Evolutionary conservation across 2,888 invertebrate genomes (phyloP), one percentile per base, ranked within the genome.

Genomic region (Drosophila mimica): DNA sequence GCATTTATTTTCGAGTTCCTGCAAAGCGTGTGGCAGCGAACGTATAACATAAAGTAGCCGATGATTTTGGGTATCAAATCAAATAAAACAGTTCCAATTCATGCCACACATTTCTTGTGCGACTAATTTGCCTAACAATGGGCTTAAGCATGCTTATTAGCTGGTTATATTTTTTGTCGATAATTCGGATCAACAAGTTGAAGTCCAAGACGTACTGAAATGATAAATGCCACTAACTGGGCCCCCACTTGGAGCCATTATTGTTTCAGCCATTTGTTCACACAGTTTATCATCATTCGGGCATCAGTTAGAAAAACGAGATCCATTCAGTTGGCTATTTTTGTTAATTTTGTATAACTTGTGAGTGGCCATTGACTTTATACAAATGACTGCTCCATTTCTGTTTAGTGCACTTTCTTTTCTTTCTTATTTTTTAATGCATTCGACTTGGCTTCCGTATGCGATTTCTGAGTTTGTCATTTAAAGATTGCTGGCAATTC

Each of bases 71-170:
- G 31, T 53, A 70, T 31, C n/a, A n/a, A n/a, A 57, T 38, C 53
- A 63, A 65, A 69, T 51, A 36, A 61, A 68, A 11, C 28, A 49
- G n/a, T 28, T 58, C 38, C 58, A 61, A 71, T 65, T 20, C 34
- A 57, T 59, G 46, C 25, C 64, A 58, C 43, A 38, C 80, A 58
- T 77, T 64, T 70, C 69, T 63, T 70, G 54, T 13, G 28, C 36
- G 61, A 65, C 79, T 79, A 72, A 85, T 85, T 89, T 85, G 82
- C 70, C 62, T 85, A 87, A 87, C 85, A 89, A 89, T 79, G 51
- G 75, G 53, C 66, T 79, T 76, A 81, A 79, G 62, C 60, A 74
- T 63, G 84, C 65, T 80, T 82, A 83, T 84, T 84, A 85, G 78
- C 40, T 20, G 30, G 30, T 69, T 83, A 76, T 81, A 72, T 77